Evolutionary conservation across 1,140 invertebrate species (phyloP), one percentile per base, ranked within the genome.

Genomic region (Reticulitermes speratus): DNA sequence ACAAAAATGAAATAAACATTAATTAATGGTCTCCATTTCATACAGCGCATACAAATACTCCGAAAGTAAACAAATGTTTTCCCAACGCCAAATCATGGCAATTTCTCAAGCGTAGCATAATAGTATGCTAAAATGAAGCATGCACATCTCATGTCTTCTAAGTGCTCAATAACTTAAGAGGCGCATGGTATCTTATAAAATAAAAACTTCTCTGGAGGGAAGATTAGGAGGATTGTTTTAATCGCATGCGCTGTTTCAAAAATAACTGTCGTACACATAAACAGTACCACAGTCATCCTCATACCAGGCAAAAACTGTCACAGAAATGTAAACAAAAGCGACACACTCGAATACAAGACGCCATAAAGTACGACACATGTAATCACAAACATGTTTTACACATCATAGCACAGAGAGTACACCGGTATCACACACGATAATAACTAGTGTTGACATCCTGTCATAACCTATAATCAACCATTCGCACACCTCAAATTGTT

Each of bases 271-370:
- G 8, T 30, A 2, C 3, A 75, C 7, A 30, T 75, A 30, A 30
- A 30, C 65, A 75, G 14, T 11, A 30, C n/a, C 3, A 9, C 65
- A 75, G 8, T 14, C n/a, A 30, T 75, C n/a, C 9, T 75, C 25
- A 8, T n/a, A 30, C 6, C 65, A 25, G 25, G 12, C 14, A 75
- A 11, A 75, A 75, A 11, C n/a, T 8, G 45, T 86, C 69, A 75
- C 9, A 75, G 12, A 83, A 83, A 83, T 44, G 38, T 45, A 48
- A 83, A 83, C 38, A 86, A 86, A 44, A 82, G 38, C 45, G 59
- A 45, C 85, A 30, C 69, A 44, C 30, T 38, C 44, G 81, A 44
- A 75, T 81, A 59, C 30, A 44, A 38, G 75, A 83, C 38, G 23
- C 38, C 38, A 83, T 25, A 45, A 48, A 45, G 8, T 19, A 32